These are phyloP conservation scores for Conger conger DNA, from an alignment of 2,113 vertebrate species.

Conservation along the genomic window DNA sequence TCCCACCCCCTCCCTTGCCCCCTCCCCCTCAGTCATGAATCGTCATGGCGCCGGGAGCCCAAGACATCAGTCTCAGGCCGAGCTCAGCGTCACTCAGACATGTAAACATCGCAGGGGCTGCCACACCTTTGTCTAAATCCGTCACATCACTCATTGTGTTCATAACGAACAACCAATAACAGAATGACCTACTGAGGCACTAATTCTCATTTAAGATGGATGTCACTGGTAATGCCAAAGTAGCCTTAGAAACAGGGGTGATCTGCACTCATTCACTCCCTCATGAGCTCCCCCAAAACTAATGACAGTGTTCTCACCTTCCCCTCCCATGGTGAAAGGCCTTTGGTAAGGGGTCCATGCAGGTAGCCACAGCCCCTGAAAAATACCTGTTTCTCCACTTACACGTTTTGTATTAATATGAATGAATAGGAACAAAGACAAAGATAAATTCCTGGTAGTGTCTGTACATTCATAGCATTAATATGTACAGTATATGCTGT, in stretches of 20 bases:
- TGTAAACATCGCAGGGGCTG: background rate
- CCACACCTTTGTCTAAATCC: background rate
- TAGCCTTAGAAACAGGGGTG: background rate
- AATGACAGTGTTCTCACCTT: background rate
- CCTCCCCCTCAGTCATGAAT: background rate
- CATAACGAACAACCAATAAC: too few species aligned
- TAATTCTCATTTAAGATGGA: background rate
- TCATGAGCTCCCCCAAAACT: background rate
- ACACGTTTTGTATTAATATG: background rate
- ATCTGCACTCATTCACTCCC: background rate
- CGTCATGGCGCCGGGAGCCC: background rate
- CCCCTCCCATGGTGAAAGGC: background rate
- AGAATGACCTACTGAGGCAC: background rate
- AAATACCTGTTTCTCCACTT: background rate
- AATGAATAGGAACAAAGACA: background rate
- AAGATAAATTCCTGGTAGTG: background rate
- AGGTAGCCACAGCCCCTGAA: background rate
- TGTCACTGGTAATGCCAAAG: background rate
- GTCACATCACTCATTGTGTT: background rate
- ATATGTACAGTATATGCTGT: background rate
- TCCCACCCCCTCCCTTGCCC: too few species aligned
- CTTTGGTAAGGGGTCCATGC: background rate
- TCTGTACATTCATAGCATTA: background rate
- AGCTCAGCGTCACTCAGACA: background rate
- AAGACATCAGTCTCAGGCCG: background rate